Evolutionary conservation across 2,888 invertebrate species (phyloP), one percentile per base, ranked within the genome.

Genomic region (Mesoligia furuncula): DNA sequence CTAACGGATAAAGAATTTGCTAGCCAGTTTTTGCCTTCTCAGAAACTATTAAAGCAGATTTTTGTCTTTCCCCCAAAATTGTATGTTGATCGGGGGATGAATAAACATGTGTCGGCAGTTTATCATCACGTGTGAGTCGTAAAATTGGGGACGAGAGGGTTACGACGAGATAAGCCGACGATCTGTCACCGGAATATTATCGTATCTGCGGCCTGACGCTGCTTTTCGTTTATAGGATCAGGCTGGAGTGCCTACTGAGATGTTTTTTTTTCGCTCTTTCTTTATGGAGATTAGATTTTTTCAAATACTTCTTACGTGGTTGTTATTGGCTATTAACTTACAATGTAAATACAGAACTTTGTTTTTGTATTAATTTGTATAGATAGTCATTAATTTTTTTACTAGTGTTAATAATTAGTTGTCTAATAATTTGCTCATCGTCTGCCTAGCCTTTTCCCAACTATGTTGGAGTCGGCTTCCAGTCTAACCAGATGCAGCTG

Each of bases 31-130:
- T 81, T 48, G 24, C 20, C 15, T 66, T 66, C n/a, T n/a, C 42
- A 68, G 39, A 75, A 78, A 75, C 77, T 73, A 73, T 77, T 71
- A 76, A 31, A 59, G n/a, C 39, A 78, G 67, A 77, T 79, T 88
- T 86, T 84, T 84, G 84, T 79, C 81, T 75, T 77, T 61, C 24
- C 51, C 67, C 15, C 70, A 75, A 82, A 81, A 77, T 74, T 77
- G 84, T 82, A 79, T 86, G 84, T 87, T 88, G 86, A 87, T 88
- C 79, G 80, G 67, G 57, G 86, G 80, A 72, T 80, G 88, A 88
- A 87, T 87, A 87, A 87, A 87, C 86, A 87, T 84, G 84, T 86
- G 87, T 86, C 77, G 81, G 87, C 88, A 84, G 81, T 88, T 82
- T 87, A 86, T 86, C 86, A 82, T 80, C 88, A 74, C 86, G 86